These are phyloP conservation scores for Radopholus similis DNA, from an alignment of 1,140 invertebrate genomes.

Conservation along the genomic window DNA sequence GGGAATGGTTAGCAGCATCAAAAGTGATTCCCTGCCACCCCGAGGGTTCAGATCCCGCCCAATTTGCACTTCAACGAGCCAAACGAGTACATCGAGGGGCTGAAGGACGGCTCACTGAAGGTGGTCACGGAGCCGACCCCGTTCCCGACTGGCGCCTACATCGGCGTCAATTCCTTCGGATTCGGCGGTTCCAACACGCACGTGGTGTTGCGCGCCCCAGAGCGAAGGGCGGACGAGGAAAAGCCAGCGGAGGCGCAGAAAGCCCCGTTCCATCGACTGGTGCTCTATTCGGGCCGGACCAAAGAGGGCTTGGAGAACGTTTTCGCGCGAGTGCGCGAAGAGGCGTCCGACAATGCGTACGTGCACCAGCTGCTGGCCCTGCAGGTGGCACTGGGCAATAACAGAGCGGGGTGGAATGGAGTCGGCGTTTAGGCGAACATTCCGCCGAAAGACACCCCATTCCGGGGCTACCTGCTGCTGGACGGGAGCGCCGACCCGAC, in stretches of 20 bases:
- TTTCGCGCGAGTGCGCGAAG: conserved; percentile 66
- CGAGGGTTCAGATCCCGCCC: conserved; percentile 74
- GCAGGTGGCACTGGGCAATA: conserved; percentile 29
- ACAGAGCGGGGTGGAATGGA: not conserved
- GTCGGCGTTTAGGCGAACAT: conserved; percentile 45
- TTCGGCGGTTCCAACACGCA: conserved; percentile 96
- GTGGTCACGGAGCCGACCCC: conserved; percentile 75
- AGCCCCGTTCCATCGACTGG: conserved; percentile 67
- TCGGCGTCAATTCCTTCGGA: conserved; percentile 89
- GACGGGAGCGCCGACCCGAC: conserved; percentile 12
- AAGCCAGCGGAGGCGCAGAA: conserved; percentile 61
- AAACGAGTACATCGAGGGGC: conserved; percentile 80
- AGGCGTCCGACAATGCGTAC: conserved; percentile 54
- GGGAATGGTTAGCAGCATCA: not conserved
- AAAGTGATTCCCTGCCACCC: conserved; percentile 75
- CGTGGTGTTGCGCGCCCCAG: conserved; percentile 67
- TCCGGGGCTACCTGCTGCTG: conserved; percentile 31
- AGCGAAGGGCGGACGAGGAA: conserved; percentile 61
- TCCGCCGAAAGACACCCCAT: conserved; percentile 56
- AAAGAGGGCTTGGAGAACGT: conserved; percentile 73
- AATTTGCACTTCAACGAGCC: conserved; percentile 84
- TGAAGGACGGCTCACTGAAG: conserved; percentile 78
- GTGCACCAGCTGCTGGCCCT: conserved; percentile 52
- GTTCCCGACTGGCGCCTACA: conserved; percentile 73
- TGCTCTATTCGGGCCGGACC: conserved; percentile 78